Evolutionary conservation across 2,888 invertebrate genomes (phyloP).

Genomic region (Orthosia gothica): DNA sequence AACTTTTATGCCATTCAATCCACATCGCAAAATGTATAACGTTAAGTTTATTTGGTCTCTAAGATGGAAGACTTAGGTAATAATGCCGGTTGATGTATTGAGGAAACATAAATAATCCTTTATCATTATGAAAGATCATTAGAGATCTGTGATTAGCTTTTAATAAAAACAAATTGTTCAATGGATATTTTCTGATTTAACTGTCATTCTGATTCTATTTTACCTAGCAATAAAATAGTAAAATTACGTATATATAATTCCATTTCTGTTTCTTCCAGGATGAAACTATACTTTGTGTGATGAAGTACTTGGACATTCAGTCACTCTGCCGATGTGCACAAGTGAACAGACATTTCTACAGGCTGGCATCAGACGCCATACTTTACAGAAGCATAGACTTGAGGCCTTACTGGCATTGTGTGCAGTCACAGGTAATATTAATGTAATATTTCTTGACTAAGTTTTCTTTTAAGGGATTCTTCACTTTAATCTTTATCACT

Average conservation of each 20-base stretch:
- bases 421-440: constrained; percentile 90
- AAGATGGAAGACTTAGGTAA: background rate
- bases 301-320: constrained; percentile 95
- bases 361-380: constrained; percentile 94
- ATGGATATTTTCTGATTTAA: no score
- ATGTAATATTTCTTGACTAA: background rate
- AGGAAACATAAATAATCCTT: background rate
- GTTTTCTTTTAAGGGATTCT: background rate
- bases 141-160: background rate
- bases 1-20: background rate
- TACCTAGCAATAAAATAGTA: background rate
- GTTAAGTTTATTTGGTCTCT: background rate
- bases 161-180: no score
- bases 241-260: no score
- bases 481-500: background rate
- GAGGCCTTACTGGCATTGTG: constrained; percentile 95
- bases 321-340: constrained; percentile 95
- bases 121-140: background rate
- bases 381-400: constrained; percentile 96
- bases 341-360: constrained; percentile 94
- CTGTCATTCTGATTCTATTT: no score
- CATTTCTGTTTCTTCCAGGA: constrained; percentile 91
- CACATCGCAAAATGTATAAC: background rate
- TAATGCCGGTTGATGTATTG: background rate
- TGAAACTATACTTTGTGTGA: constrained; percentile 95